Base-by-base conservation (phyloP, 92 coral and sea anemone genomes). In the Umimayanthus kanabou region DNA sequence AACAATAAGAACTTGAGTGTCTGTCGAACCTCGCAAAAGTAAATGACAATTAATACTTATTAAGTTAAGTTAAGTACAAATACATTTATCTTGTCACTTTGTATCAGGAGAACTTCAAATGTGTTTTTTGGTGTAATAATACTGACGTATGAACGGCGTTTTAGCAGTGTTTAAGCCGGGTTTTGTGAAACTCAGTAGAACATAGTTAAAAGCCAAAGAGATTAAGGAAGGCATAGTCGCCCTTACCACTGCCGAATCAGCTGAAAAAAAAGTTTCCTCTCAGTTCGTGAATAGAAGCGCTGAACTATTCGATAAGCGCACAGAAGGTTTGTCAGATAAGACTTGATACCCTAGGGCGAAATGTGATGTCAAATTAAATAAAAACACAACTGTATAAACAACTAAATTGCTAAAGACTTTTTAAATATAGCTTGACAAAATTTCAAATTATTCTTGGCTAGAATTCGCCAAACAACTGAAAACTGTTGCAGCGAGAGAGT, bases 271-370 rank as follows among this genome's bases (percentile, higher is more conserved):
- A 53, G 58, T 53, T 11, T 76, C 15, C 14, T 23, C 80, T 76
- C 13, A 39, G n/a, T 76, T 76, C 55, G 58, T 76, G 80, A 40
- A 43, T 9, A 73, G 45, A 16, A 15, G 20, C 20, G 58, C 20
- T 2, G 18, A 18, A 2, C 58, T 53, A 13, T 14, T 11, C 13
- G 73, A 69, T 69, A 69, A 69, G 73, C 26, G 0, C 33, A 76
- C 80, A 76, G 80, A 76, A 76, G 80, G 80, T 40, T 23, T 39
- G 55, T 22, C 15, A 18, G 80, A 76, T 76, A 76, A 42, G 57
- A 76, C 4, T 61, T 61, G 39, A 28, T 23, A 42, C 76, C 76
- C n/a, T 14, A 5, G 76, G 76, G 76, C 76, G 16, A 1, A 25
- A 26, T 53, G 58, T 15, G 39, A 72, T 72, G 20, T 72, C 76